These are phyloP conservation scores for Cylloceria caligata DNA, from an alignment of 2,888 invertebrate genomes.

Conservation along the genomic window DNA sequence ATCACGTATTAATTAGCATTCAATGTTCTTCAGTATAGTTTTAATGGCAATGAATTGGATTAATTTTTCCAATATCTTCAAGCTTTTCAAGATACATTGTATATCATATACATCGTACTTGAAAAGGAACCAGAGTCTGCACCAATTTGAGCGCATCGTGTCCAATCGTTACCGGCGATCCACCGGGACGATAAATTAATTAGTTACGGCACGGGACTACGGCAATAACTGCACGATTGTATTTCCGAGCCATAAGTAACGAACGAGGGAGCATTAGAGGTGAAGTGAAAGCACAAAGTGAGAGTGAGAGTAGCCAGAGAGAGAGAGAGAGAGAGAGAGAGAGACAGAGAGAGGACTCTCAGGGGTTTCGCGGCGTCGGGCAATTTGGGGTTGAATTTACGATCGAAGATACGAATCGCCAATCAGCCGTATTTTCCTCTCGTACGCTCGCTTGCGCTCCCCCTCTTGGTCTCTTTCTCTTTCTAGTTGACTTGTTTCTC, in stretches of 20 bases:
- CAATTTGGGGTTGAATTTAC: slow-evolving; percentile 70
- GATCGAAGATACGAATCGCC: slow-evolving; percentile 70
- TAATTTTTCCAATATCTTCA: not conserved
- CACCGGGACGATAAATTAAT: slow-evolving; percentile 63
- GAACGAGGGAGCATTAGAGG: slow-evolving; percentile 63
- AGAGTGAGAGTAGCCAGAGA: no score
- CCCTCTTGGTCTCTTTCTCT: slow-evolving; percentile 9
- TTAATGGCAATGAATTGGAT: not conserved
- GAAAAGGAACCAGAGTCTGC: slow-evolving; percentile 22
- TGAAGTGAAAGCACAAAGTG: slow-evolving; percentile 41
- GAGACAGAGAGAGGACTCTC: slow-evolving; percentile 58
- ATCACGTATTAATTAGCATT: not conserved
- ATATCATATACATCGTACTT: not conserved
- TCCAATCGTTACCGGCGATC: slow-evolving; percentile 52
- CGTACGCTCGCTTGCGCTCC: slow-evolving; percentile 18
- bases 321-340: slow-evolving; percentile 59
- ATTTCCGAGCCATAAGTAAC: slow-evolving; percentile 65
- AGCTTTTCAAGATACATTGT: not conserved
- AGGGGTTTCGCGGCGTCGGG: slow-evolving; percentile 49
- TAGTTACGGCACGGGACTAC: slow-evolving; percentile 49
- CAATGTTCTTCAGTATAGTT: not conserved
- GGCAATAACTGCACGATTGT: slow-evolving; percentile 62
- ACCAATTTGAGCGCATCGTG: slow-evolving; percentile 37
- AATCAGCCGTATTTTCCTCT: slow-evolving; percentile 64
- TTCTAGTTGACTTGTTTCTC: slow-evolving; percentile 52